Conservation (phyloP, 2,113 vertebrate species). For the Lophotis ruficrista region DNA sequence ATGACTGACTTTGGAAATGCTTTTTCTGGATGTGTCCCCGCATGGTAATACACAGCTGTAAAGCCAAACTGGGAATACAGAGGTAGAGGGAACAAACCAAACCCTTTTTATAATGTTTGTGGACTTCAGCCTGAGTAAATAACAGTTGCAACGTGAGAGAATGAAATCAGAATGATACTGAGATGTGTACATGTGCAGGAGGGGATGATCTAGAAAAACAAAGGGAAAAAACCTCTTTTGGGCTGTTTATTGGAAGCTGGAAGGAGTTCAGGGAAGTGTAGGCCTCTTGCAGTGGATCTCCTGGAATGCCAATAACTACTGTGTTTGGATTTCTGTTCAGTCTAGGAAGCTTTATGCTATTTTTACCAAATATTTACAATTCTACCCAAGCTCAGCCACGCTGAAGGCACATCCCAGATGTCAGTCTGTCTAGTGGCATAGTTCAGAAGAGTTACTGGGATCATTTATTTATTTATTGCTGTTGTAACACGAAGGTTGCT, state of each 20-base stretch:
- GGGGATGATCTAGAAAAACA: neutral
- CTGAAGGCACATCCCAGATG: neutral
- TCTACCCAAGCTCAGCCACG: neutral
- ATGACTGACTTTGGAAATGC: neutral
- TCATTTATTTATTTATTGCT: conserved; percentile 39
- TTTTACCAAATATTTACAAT: conserved; percentile 7
- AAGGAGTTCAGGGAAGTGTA: neutral
- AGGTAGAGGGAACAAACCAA: neutral
- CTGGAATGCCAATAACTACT: neutral
- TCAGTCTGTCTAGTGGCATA: neutral
- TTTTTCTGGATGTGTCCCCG: neutral
- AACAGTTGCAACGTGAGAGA: neutral
- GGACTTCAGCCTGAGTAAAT: neutral
- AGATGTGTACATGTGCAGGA: neutral
- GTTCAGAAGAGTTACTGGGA: neutral
- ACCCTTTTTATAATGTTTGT: neutral
- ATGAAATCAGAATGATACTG: neutral
- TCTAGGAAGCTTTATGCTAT: neutral
- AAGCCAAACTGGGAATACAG: neutral
- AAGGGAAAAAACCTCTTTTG: neutral
- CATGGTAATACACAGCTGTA: neutral
- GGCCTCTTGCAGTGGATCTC: neutral
- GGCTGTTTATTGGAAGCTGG: neutral
- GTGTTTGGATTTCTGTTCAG: conserved; percentile 6
- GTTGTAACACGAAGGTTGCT: neutral